A percentile compares a stretch with the other conserved stretches of the same genome.
These are phyloP conservation scores for Neotoma lepida DNA, from an alignment of 2,113 vertebrate genomes.

Conservation along the genomic window DNA sequence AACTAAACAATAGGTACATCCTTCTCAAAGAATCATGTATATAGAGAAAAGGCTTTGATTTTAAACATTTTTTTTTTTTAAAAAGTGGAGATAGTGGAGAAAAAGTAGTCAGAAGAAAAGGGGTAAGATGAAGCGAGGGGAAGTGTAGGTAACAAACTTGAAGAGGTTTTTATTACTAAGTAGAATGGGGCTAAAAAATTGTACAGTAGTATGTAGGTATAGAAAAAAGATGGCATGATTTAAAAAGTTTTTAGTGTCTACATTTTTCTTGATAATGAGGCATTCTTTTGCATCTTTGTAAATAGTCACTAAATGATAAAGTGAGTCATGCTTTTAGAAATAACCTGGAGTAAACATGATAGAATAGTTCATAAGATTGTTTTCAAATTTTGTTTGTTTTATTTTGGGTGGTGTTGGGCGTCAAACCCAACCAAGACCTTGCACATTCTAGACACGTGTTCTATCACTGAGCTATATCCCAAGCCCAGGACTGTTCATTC, in stretches of 20 bases:
- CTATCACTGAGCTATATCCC: neutral
- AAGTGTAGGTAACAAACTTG: neutral
- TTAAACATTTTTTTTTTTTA: neutral
- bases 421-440: neutral
- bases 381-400: neutral
- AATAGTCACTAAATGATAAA: conserved; percentile 32
- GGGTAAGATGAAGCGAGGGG: conserved; percentile 7
- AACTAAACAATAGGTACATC: neutral
- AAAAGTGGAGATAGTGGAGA: neutral
- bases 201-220: neutral
- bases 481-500: neutral
- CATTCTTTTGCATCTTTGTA: neutral
- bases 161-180: conserved; percentile 44
- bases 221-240: neutral
- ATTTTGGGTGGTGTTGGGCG: neutral
- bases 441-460: neutral
- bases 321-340: conserved; percentile 33
- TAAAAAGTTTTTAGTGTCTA: conserved; percentile 13
- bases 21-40: conserved; percentile 18
- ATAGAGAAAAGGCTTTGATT: neutral
- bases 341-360: neutral
- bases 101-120: neutral
- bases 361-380: neutral
- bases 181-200: conserved; percentile 34
- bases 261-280: neutral